These are phyloP conservation scores for Beroe forskalii DNA, from an alignment of 37 sponge, comb jelly and placozoan genomes.

Conservation along the genomic window DNA sequence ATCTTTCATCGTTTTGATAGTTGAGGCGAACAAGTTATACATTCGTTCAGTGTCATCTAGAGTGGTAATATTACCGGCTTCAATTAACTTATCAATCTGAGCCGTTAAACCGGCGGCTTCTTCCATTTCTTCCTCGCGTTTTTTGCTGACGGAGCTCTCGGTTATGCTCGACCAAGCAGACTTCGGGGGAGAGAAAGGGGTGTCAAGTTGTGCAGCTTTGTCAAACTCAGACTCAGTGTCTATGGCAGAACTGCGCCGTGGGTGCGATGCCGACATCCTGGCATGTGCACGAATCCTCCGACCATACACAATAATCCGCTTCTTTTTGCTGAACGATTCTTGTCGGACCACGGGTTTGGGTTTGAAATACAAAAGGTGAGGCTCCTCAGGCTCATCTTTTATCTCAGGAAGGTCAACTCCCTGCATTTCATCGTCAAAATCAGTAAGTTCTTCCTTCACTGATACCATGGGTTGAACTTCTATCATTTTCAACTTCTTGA, in stretches of 20 bases:
- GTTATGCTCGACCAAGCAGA: slow-evolving; percentile 33
- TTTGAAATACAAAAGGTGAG: background rate
- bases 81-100: slow-evolving; percentile 28
- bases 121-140: background rate
- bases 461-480: slow-evolving; percentile 13
- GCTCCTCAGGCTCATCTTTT: slow-evolving; percentile 38
- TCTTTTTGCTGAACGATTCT: background rate
- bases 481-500: slow-evolving; percentile 47
- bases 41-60: slow-evolving; percentile 36
- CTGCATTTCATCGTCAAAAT: slow-evolving; percentile 1
- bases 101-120: slow-evolving; percentile 2
- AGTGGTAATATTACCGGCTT: slow-evolving; percentile 10
- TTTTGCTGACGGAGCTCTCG: background rate
- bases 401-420: background rate
- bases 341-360: slow-evolving; percentile 5
- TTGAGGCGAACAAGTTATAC: slow-evolving; percentile 19
- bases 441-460: slow-evolving; percentile 49
- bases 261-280: slow-evolving; percentile 1
- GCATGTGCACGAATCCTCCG: background rate
- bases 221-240: slow-evolving; percentile 28
- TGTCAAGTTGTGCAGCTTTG: background rate
- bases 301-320: background rate
- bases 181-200: slow-evolving; percentile 52
- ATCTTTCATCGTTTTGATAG: background rate
- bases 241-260: background rate